Conservation (phyloP, 1,140 invertebrate species). For the Cephus cinctus region DNA sequence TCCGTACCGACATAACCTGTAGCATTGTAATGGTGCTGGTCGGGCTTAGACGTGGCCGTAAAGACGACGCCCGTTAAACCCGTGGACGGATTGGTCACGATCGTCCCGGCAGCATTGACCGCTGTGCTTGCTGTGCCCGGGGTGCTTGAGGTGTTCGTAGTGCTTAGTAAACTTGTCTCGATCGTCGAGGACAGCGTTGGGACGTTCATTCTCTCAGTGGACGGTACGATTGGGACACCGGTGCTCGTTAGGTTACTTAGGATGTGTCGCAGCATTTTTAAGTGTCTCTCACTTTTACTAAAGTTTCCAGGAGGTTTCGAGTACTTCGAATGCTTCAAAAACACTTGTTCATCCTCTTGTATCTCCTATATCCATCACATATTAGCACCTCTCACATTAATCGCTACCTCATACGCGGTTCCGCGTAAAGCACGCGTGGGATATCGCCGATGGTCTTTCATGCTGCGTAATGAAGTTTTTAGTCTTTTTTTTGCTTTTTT, state of each 20-base stretch:
- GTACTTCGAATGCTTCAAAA: too few species aligned
- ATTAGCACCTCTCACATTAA: too few species aligned
- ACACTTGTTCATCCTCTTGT: too few species aligned
- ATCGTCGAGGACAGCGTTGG: conserved; percentile 21
- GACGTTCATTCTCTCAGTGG: conserved; percentile 28
- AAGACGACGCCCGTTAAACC: conserved; percentile 30
- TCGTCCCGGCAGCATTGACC: conserved; percentile 42
- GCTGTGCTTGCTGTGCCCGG: conserved; percentile 36
- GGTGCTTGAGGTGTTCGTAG: too few species aligned
- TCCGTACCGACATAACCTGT: conserved; percentile 44
- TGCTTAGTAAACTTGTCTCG: conserved; percentile 9
- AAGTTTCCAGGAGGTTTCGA: too few species aligned
- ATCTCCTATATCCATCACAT: too few species aligned
- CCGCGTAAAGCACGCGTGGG: too few species aligned
- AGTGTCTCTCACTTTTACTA: too few species aligned
- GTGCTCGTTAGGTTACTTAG: conserved; percentile 22
- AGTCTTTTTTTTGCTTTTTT: not conserved
- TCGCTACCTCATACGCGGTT: too few species aligned
- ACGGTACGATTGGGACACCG: conserved; percentile 15
- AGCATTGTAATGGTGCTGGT: conserved; percentile 46
- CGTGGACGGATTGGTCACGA: conserved; percentile 46
- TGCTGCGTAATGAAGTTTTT: too few species aligned
- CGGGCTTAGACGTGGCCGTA: conserved; percentile 10
- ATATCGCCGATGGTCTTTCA: too few species aligned
- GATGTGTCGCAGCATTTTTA: conserved; percentile 31